A percentile compares a stretch with the other conserved stretches of the same genome.
These are phyloP conservation scores for Anoncus sp. DNA, from an alignment of 2,888 invertebrate genomes.

Conservation along the genomic window DNA sequence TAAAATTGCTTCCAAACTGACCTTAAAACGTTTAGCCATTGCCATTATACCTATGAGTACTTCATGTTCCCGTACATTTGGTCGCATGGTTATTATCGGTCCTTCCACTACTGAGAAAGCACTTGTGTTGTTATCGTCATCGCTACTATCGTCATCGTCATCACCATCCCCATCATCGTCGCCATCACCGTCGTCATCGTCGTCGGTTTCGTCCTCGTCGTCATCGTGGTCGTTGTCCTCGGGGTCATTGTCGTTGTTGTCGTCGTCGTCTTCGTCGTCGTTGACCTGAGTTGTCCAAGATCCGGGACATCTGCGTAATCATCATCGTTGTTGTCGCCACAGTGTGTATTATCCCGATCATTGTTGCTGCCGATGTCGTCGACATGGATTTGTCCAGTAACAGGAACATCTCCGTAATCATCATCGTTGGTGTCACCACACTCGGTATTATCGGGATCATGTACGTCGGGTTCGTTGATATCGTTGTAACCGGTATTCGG, in stretches of 20 bases:
- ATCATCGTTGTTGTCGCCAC: neutral
- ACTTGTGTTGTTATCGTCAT: constrained; percentile 4
- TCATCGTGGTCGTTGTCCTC: constrained; percentile 1
- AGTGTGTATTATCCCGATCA: too few relatives aligned
- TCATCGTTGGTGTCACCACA: too few relatives aligned
- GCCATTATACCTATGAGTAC: constrained; percentile 20
- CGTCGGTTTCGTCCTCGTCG: neutral
- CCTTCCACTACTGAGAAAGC: constrained; percentile 32
- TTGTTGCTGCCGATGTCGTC: too few relatives aligned
- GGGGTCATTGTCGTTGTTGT: too few relatives aligned
- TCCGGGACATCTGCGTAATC: constrained; percentile 19
- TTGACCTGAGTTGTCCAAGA: too few relatives aligned
- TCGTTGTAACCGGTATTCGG: constrained; percentile 4
- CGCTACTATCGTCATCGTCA: neutral
- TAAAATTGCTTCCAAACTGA: constrained; percentile 31
- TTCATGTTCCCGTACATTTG: constrained; percentile 26
- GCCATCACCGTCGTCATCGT: neutral
- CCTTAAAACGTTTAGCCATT: constrained; percentile 1
- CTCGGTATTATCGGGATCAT: constrained; percentile 14
- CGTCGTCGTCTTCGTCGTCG: too few relatives aligned
- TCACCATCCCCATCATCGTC: neutral
- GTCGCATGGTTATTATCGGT: constrained; percentile 30
- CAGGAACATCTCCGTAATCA: too few relatives aligned
- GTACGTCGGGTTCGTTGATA: constrained; percentile 6
- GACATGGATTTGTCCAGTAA: neutral